Evolutionary conservation across 2,888 invertebrate genomes (phyloP).

Genomic region (Pristionchus entomophagus): DNA sequence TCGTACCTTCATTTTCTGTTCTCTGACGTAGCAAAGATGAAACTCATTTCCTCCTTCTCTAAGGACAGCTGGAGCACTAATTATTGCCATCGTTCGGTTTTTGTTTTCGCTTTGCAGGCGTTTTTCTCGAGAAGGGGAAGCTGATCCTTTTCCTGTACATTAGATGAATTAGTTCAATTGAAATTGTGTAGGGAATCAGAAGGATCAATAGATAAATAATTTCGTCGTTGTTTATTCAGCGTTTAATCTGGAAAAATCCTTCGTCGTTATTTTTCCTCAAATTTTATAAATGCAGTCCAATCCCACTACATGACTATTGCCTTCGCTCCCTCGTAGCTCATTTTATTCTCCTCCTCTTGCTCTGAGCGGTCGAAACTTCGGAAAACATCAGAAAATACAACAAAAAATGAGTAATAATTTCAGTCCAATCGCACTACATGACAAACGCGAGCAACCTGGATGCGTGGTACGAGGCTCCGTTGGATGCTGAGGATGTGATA

Average conservation of each 20-base stretch:
- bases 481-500: constrained; percentile 6
- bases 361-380: background rate
- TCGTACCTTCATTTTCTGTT: too few species aligned
- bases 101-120: too few species aligned
- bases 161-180: too few species aligned
- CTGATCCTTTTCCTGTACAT: too few species aligned
- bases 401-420: background rate
- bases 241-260: background rate
- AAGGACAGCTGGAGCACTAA: too few species aligned
- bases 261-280: background rate
- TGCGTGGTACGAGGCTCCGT: constrained; percentile 30
- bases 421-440: background rate
- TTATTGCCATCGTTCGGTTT: too few species aligned
- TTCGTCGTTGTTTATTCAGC: too few species aligned
- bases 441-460: background rate
- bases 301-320: background rate
- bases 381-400: background rate
- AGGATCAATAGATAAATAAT: too few species aligned
- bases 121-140: too few species aligned
- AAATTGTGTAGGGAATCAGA: too few species aligned
- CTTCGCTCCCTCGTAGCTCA: background rate
- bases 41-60: too few species aligned
- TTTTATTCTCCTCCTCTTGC: background rate
- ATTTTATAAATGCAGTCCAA: background rate
- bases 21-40: too few species aligned